Conservation (phyloP, 2,113 vertebrate species). For the Eurypyga helias region DNA sequence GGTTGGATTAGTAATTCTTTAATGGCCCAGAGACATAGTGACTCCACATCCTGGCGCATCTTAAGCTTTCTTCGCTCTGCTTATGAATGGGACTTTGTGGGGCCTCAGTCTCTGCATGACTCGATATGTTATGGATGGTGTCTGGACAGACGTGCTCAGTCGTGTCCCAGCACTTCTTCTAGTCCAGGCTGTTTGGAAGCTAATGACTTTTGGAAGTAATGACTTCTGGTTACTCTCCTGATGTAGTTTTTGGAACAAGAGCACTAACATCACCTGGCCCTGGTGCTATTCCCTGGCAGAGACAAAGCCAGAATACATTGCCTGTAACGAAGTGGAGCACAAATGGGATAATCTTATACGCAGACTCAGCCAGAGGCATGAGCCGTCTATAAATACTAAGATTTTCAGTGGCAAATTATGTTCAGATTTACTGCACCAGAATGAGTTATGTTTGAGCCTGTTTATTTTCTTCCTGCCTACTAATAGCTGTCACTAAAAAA, state of each 20-base stretch:
- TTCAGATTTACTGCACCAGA: neutral
- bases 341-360: neutral
- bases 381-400: neutral
- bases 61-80: neutral
- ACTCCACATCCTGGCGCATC: neutral
- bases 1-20: neutral
- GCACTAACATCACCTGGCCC: neutral
- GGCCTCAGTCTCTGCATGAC: neutral
- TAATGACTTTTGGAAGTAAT: neutral
- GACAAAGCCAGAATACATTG: neutral
- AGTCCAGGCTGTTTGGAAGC: neutral
- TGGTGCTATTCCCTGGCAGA: neutral
- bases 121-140: accelerated
- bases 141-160: neutral
- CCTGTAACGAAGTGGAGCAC: neutral
- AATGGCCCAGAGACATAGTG: neutral
- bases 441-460: neutral
- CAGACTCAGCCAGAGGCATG: neutral
- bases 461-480: neutral
- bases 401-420: neutral
- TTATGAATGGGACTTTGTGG: neutral
- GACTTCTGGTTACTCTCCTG: neutral
- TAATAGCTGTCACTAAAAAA: neutral
- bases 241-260: neutral
- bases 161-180: neutral